These are phyloP conservation scores for Dexiosoma caninum DNA, from an alignment of 2,888 invertebrate genomes.

Conservation along the genomic window DNA sequence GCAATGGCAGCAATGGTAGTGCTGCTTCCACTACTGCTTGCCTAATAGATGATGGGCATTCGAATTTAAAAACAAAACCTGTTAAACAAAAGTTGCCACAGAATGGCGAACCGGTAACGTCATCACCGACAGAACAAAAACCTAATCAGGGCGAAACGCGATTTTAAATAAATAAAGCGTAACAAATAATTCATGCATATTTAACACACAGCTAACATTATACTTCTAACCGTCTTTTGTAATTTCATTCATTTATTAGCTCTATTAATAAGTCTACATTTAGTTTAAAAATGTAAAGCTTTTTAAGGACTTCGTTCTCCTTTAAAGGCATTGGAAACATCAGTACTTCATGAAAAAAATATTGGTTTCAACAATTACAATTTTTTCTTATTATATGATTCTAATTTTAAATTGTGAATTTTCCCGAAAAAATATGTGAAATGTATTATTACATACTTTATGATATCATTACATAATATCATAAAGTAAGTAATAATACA, in stretches of 20 bases:
- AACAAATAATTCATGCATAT: background rate
- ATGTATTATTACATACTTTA: too few species aligned
- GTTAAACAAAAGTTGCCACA: background rate
- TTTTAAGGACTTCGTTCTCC: background rate
- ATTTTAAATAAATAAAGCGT: slow-evolving; percentile 65
- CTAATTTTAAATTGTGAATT: too few species aligned
- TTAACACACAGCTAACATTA: background rate
- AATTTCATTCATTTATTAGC: slow-evolving; percentile 13
- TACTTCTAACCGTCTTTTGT: background rate
- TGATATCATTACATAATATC: too few species aligned
- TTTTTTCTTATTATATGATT: too few species aligned
- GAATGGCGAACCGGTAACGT: background rate
- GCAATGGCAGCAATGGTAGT: slow-evolving; percentile 65
- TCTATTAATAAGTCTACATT: slow-evolving; percentile 4
- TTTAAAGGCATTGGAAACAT: background rate
- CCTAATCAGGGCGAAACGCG: slow-evolving; percentile 69
- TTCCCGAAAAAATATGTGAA: too few species aligned
- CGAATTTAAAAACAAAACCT: background rate
- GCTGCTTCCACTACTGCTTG: background rate
- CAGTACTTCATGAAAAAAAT: background rate
- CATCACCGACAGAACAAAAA: slow-evolving; percentile 21
- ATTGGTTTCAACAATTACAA: too few species aligned
- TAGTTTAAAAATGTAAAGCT: background rate
- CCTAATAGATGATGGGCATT: background rate
- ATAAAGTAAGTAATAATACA: too few species aligned